Percentiles rank a stretch among this genome's conserved stretches.
Evolutionary conservation across 1,140 invertebrate species (phyloP).

Genomic region (Drosophila simulans): DNA sequence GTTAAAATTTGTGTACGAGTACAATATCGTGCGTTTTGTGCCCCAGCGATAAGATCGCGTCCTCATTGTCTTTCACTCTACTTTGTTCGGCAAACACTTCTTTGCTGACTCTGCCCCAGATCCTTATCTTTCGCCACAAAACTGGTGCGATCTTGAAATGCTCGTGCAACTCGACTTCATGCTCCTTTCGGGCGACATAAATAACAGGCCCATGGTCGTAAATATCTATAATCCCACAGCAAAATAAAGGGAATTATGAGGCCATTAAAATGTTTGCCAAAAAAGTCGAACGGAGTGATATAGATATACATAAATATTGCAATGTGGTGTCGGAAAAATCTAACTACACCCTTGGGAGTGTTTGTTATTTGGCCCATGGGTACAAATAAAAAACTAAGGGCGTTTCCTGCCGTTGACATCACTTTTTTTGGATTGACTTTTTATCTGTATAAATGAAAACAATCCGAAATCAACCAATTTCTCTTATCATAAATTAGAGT

Average conservation of each 20-base stretch:
- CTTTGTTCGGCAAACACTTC: conserved; percentile 55
- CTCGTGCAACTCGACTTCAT: conserved; percentile 17
- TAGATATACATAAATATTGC: conserved; percentile 53
- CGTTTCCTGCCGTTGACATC: background rate
- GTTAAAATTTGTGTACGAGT: conserved; percentile 8
- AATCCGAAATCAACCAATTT: background rate
- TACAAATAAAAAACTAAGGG: conserved; percentile 3
- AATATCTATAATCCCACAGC: conserved; percentile 46
- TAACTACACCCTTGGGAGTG: conserved; percentile 9
- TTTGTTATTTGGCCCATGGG: background rate
- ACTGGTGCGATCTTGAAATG: conserved; percentile 36
- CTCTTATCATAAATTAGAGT: background rate
- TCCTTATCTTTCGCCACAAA: conserved; percentile 44
- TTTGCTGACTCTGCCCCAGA: conserved; percentile 19
- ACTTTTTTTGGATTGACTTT: background rate
- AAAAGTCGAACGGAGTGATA: conserved; percentile 27
- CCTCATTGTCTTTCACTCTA: conserved; percentile 44
- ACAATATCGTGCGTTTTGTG: conserved; percentile 52
- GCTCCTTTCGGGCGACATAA: conserved; percentile 37
- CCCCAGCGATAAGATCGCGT: conserved; percentile 37
- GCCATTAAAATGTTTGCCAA: conserved; percentile 62
- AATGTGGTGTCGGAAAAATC: conserved; percentile 22
- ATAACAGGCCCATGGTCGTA: conserved; percentile 50
- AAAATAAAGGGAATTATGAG: conserved; percentile 57
- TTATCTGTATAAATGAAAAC: background rate